Evolutionary conservation across 1,140 invertebrate species (phyloP).

Genomic region (Hylaeus volcanicus): DNA sequence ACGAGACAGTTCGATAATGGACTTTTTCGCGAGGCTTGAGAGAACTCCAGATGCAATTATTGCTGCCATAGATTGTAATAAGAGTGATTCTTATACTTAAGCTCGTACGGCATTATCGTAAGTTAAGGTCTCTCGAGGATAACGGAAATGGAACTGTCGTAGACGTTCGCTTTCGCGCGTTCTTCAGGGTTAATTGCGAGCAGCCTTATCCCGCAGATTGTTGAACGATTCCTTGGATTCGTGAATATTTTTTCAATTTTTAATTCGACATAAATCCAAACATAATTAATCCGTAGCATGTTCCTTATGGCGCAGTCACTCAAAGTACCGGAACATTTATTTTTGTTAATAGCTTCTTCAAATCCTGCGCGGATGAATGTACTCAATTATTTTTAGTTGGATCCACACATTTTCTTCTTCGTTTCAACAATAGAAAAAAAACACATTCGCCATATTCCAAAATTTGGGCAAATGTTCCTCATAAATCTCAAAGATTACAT

Average conservation of each 20-base stretch:
- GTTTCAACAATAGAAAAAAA: no score
- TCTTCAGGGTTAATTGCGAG: conserved; percentile 32
- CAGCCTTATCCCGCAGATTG: conserved; percentile 41
- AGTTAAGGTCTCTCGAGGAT: conserved; percentile 52
- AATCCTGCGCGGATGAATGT: no score
- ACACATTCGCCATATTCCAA: no score
- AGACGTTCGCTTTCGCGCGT: conserved; percentile 34
- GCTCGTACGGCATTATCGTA: conserved; percentile 49
- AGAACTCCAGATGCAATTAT: conserved; percentile 25
- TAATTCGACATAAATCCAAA: background rate
- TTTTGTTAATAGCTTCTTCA: no score
- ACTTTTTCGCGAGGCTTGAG: background rate
- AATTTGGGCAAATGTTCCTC: no score
- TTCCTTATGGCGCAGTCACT: no score
- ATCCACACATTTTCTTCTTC: no score
- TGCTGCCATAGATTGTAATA: conserved; percentile 31
- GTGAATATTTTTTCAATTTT: conserved; percentile 24
- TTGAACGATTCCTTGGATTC: conserved; percentile 24
- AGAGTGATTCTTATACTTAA: conserved; percentile 48
- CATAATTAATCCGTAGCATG: background rate
- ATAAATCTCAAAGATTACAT: no score
- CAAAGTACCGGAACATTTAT: no score
- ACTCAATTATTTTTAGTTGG: no score
- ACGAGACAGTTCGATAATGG: background rate
- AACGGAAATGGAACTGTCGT: conserved; percentile 56